A percentile compares a stretch with the other conserved stretches of the same genome.
phyloP scores from a whole-genome alignment of 2,113 vertebrate species.

The Furnarius figulus region DNA sequence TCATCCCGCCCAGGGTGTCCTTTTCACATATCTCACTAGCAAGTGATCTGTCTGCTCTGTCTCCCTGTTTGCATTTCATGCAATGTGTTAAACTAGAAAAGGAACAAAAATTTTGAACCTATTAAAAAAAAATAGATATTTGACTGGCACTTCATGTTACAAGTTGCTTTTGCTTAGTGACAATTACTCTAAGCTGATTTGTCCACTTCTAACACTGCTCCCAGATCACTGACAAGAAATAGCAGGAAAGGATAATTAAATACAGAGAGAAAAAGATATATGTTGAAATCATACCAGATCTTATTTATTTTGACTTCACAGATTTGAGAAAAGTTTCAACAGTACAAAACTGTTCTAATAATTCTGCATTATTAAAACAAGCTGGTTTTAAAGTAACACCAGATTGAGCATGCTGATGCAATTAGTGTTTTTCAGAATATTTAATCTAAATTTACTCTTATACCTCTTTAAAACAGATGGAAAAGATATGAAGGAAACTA shows the following conservation, averaged over 20 bases:
- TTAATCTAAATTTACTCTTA: background rate
- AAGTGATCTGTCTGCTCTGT: background rate
- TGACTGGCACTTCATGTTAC: background rate
- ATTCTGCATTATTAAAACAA: background rate
- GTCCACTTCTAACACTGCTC: background rate
- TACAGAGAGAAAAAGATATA: background rate
- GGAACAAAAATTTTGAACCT: background rate
- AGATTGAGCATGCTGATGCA: background rate
- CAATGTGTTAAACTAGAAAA: background rate
- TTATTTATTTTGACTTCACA: background rate
- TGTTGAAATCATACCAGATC: background rate
- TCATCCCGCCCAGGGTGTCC: background rate
- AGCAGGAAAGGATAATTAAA: background rate
- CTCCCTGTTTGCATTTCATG: background rate
- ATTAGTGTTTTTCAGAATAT: background rate
- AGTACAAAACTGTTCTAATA: background rate
- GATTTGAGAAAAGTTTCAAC: background rate
- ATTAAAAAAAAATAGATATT: background rate
- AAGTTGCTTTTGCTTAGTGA: background rate
- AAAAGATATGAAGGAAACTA: background rate
- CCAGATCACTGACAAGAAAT: background rate
- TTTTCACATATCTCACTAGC: background rate
- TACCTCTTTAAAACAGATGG: background rate
- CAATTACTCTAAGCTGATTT: background rate
- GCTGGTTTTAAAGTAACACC: fast-evolving